These are phyloP conservation scores for Gymnobelideus leadbeateri DNA, from an alignment of 2,113 vertebrate genomes.

Conservation along the genomic window DNA sequence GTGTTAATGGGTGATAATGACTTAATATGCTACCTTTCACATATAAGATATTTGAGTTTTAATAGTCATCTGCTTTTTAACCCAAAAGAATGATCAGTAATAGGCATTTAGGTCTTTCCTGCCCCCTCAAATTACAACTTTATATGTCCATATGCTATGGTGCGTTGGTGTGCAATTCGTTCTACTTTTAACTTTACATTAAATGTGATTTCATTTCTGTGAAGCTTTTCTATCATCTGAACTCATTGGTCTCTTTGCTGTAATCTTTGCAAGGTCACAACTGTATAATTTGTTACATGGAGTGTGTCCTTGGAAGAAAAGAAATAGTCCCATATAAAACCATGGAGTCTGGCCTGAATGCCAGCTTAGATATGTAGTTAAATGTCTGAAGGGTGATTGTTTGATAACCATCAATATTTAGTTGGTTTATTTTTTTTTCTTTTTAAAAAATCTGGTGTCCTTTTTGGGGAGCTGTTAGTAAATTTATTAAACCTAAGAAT, in stretches of 20 bases:
- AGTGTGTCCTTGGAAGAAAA: neutral
- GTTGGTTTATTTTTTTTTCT: conserved; percentile 49
- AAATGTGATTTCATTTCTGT: neutral
- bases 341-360: neutral
- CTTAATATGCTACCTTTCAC: neutral
- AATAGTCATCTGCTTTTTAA: neutral
- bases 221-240: neutral
- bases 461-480: neutral
- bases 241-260: neutral
- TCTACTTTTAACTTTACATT: neutral
- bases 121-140: neutral
- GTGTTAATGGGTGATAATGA: neutral
- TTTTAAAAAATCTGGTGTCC: conserved; percentile 11
- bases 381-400: neutral
- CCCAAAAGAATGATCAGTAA: neutral
- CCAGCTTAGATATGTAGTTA: neutral
- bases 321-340: neutral
- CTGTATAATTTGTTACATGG: neutral
- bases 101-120: neutral
- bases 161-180: neutral
- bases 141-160: neutral
- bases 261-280: neutral
- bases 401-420: neutral
- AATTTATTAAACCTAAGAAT: conserved; percentile 39
- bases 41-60: neutral